Base-by-base conservation (phyloP, 2,888 invertebrate genomes). In the Subacronicta megacephala region DNA sequence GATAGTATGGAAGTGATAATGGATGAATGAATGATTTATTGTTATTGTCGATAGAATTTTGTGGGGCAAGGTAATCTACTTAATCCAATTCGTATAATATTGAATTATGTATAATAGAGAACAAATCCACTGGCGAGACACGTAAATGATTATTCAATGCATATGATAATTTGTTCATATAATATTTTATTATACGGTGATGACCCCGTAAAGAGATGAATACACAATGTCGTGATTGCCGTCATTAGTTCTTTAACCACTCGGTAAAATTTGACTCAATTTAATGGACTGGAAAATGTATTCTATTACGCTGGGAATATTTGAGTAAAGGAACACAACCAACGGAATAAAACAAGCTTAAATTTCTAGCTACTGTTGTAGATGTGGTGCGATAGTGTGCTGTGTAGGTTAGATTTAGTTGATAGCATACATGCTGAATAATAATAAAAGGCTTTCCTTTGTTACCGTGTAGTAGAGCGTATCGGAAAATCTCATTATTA, bases 231-330 rank as follows among this genome's bases (percentile, higher is more conserved):
- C 77, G 69, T 87, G 87, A 90, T 90, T 87, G 82, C 77, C 64
- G 73, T 79, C 83, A 80, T 90, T 85, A 84, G 78, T 62, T 66
- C 53, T 77, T 77, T 73, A 77, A 78, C 77, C 79, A 84, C 80
- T 85, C 82, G 75, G 71, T 77, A 72, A 85, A 85, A 88, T 88
- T 87, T 78, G 74, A 70, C 64, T 79, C 64, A 74, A 81, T 81
- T 87, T 83, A 85, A 90, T 89, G 82, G 79, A 54, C 73, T 72
- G 71, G 83, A 87, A 87, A 90, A 91, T 88, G 60, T 87, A 89
- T 90, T 85, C 86, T 77, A 85, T 80, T 76, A 72, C 73, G 70
- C 58, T 64, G 56, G 23, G 61, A 63, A 74, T 65, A 67, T 71
- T 66, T 51, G 51, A 58, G 36, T 46, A 52, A n/a, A n/a, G n/a